Evolutionary conservation across 2,888 invertebrate species (phyloP).

Genomic region (Epinotia bilunana): DNA sequence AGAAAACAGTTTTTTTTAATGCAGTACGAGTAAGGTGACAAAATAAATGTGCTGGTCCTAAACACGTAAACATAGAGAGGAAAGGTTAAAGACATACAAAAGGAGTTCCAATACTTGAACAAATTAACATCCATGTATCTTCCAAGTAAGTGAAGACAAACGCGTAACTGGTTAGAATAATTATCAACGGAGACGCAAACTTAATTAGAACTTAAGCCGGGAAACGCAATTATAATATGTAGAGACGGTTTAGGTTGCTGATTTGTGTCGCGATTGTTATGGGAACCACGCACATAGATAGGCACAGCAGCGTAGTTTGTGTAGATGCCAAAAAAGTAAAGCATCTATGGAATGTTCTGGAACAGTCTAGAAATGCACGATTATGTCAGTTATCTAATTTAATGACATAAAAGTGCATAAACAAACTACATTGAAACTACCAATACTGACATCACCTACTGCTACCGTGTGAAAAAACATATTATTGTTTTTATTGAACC

Average conservation of each 20-base stretch:
- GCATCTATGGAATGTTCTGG: too few relatives aligned
- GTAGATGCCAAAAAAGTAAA: too few relatives aligned
- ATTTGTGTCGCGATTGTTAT: constrained; percentile 27
- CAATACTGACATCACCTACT: too few relatives aligned
- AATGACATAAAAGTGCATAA: too few relatives aligned
- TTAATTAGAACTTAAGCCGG: constrained; percentile 57
- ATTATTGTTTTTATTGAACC: too few relatives aligned
- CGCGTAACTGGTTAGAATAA: constrained; percentile 30
- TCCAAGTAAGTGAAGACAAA: constrained; percentile 6
- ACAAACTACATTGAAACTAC: too few relatives aligned
- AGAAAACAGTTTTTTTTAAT: too few relatives aligned
- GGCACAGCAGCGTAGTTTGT: not conserved
- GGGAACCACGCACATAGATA: not conserved
- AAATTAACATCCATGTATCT: constrained; percentile 1
- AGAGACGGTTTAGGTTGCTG: constrained; percentile 26
- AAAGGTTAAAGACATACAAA: not conserved
- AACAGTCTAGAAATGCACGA: too few relatives aligned
- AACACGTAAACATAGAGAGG: too few relatives aligned
- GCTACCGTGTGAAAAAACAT: too few relatives aligned
- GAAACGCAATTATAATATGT: constrained; percentile 34
- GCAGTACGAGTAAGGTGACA: too few relatives aligned
- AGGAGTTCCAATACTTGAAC: not conserved
- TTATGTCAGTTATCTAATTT: too few relatives aligned
- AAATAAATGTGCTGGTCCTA: not conserved
- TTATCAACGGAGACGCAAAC: constrained; percentile 50